Evolutionary conservation across 2,888 invertebrate genomes (phyloP).

Genomic region (Tanytarsus gracilentus): DNA sequence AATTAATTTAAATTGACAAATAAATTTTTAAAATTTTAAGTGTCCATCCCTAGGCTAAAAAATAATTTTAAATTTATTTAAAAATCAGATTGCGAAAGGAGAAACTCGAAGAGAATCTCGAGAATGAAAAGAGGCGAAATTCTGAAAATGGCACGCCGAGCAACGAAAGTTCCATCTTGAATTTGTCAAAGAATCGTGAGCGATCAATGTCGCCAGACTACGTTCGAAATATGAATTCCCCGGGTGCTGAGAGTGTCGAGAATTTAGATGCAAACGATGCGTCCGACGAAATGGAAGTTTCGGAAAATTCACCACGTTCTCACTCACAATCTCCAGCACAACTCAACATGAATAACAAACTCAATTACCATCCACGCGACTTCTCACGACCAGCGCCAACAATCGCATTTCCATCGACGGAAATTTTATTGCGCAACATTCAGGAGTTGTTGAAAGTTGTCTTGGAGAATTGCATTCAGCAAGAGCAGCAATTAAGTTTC

Average conservation of each 20-base stretch:
- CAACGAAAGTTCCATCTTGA: conserved; percentile 23
- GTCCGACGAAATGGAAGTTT: conserved; percentile 26
- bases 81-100: conserved; percentile 25
- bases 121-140: conserved; percentile 12
- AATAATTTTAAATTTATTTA: background rate
- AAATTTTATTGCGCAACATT: conserved; percentile 24
- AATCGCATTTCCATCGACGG: conserved; percentile 25
- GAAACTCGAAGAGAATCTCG: conserved; percentile 21
- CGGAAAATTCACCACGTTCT: conserved; percentile 21
- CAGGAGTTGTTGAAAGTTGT: conserved; percentile 26
- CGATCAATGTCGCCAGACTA: conserved; percentile 16
- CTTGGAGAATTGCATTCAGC: conserved; percentile 22
- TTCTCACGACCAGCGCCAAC: conserved; percentile 22
- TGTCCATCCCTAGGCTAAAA: too few relatives aligned
- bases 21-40: too few relatives aligned
- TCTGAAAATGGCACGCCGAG: conserved; percentile 15
- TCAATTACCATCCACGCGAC: conserved; percentile 23
- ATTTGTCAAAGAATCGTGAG: conserved; percentile 22
- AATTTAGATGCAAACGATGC: conserved; percentile 15
- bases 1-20: too few relatives aligned
- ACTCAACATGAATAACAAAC: conserved; percentile 10
- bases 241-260: conserved; percentile 4
- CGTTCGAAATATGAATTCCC: conserved; percentile 2
- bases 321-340: conserved; percentile 5
- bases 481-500: conserved; percentile 24